A percentile compares a stretch with the other conserved stretches of the same genome.
Conservation (phyloP, 2,797 vertebrate genomes). For the Pantherophis vulpinus region DNA sequence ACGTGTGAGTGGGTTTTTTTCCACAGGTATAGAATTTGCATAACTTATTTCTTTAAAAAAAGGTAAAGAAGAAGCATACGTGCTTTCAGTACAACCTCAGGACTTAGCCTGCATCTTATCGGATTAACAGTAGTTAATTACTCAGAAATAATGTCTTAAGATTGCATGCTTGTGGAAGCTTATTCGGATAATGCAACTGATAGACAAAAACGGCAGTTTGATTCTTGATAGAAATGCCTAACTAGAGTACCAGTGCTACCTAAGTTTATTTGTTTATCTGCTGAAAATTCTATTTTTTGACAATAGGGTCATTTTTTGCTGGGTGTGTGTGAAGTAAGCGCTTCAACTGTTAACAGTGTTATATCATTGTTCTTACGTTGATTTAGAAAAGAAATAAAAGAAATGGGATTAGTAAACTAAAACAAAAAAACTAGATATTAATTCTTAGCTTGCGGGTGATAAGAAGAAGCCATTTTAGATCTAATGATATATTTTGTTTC, state of each 20-base stretch:
- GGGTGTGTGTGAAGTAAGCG: background rate
- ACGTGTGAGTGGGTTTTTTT: slow-evolving; percentile 77
- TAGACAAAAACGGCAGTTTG: background rate
- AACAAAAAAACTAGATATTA: background rate
- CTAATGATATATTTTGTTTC: slow-evolving; percentile 40
- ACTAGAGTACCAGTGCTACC: background rate
- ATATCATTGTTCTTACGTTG: background rate
- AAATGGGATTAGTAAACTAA: too few relatives aligned
- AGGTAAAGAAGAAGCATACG: background rate
- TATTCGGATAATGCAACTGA: background rate
- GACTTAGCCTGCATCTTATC: background rate
- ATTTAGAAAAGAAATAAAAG: background rate
- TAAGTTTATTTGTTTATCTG: background rate
- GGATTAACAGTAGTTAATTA: background rate
- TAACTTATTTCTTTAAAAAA: background rate
- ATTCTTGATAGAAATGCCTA: too few relatives aligned
- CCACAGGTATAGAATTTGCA: background rate
- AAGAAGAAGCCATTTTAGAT: background rate
- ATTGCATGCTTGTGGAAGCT: background rate
- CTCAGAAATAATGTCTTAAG: background rate
- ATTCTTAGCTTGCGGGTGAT: background rate
- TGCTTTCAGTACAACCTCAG: background rate
- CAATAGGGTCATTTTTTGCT: background rate
- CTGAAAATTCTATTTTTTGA: background rate
- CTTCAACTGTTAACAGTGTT: background rate